Evolutionary conservation across 2,113 vertebrate species (phyloP).

Genomic region (Psammodynastes pulverulentus): DNA sequence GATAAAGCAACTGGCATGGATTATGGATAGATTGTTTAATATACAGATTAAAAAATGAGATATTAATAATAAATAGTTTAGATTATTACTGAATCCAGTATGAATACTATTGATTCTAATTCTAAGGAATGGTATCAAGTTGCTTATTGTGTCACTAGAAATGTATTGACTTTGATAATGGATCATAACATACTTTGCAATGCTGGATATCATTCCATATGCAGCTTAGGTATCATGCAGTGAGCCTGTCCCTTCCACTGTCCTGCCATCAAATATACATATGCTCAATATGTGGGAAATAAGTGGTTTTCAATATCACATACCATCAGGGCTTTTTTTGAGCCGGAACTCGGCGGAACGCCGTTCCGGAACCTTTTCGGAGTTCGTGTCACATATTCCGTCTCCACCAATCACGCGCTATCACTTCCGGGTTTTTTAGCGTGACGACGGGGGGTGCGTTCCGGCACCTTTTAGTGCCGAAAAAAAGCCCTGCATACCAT

Average conservation of each 20-base stretch:
- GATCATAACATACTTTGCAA: background rate
- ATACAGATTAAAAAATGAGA: background rate
- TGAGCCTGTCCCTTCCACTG: background rate
- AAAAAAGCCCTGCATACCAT: no score
- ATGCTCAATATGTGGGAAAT: background rate
- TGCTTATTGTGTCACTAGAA: background rate
- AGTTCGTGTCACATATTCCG: no score
- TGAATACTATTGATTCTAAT: background rate
- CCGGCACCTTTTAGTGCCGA: no score
- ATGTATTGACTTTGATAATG: background rate
- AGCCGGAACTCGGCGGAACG: no score
- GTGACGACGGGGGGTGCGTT: no score
- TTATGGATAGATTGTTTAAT: constrained; percentile 12
- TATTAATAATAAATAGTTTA: background rate
- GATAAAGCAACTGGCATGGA: background rate
- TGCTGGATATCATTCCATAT: background rate
- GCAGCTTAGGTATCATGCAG: background rate
- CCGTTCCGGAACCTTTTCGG: no score
- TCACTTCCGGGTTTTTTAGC: no score
- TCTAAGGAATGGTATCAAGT: background rate
- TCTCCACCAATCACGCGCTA: no score
- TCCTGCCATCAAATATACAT: background rate
- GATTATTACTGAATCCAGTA: background rate
- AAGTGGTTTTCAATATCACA: background rate
- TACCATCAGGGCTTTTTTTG: no score